Evolutionary conservation across 1,140 invertebrate genomes (phyloP), one percentile per base, ranked within the genome.

Genomic region (Zaprionus nigranus): DNA sequence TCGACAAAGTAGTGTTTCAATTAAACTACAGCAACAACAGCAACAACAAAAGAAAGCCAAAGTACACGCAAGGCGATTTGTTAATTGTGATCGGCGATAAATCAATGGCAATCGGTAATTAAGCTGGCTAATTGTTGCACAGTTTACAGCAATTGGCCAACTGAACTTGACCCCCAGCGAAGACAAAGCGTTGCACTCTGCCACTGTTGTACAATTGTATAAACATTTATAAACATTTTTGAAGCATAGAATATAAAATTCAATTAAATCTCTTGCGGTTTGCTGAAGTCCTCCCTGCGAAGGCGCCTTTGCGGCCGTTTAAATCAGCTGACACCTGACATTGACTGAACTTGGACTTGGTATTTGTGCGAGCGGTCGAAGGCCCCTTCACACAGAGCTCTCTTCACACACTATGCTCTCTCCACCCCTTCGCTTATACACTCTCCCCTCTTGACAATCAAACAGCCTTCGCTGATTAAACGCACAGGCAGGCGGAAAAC

Each of bases 31-130:
- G 64, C 64, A 75, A 82, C 81, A 78, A 28, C 28, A 28, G 28
- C 6, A 49, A 38, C n/a, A 58, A 69, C 59, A 51, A 61, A 63
- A 75, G 59, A 75, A 70, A 59, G 68, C 61, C 80, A 78, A 80
- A 87, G 84, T 83, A 77, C 84, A 54, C 43, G 78, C 84, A 87
- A 90, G 78, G 81, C 81, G 69, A 84, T 88, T 81, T 76, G 74
- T 68, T 87, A 88, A 87, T 87, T 87, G 82, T 78, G 66, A 69
- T 69, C 72, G 56, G 66, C 54, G 67, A 82, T 84, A 87, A 87
- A 87, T 90, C 85, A 87, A 87, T 87, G 84, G 84, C 84, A 87
- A 78, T 83, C 77, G 68, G 57, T 78, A 87, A 87, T 87, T 87
- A 87, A 67, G 61, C 70, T 61, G 61, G 70, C 67, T 87, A 90